phyloP scores from a whole-genome alignment of 2,888 invertebrate species.

The Lacanobia wlatinum region DNA sequence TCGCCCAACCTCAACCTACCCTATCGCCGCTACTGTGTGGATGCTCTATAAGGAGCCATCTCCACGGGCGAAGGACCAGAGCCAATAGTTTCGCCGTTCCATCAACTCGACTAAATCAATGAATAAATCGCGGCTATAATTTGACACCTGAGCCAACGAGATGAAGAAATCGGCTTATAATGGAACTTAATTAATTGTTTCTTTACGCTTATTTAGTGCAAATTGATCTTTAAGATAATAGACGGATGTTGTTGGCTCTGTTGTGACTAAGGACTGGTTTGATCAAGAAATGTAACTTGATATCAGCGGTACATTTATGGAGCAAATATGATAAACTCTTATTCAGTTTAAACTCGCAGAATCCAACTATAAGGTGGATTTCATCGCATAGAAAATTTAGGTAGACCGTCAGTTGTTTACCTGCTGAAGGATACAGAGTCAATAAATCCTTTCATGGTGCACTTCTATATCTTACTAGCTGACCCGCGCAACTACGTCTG shows the following conservation, averaged over 20 bases:
- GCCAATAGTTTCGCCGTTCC: background rate
- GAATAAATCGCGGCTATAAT: background rate
- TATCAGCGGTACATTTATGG: slow-evolving; percentile 15
- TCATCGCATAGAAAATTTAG: background rate
- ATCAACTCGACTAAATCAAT: background rate
- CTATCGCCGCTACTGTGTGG: too few relatives aligned
- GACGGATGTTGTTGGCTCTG: background rate
- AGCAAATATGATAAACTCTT: slow-evolving; percentile 36
- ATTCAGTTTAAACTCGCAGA: slow-evolving; percentile 29
- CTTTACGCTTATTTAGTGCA: background rate
- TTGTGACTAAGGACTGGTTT: slow-evolving; percentile 16
- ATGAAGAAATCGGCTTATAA: background rate
- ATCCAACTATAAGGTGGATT: slow-evolving; percentile 10
- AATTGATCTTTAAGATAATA: background rate
- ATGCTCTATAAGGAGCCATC: background rate
- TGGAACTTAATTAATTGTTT: background rate
- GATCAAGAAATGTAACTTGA: slow-evolving; percentile 24
- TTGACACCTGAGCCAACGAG: background rate
- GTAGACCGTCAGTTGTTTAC: background rate
- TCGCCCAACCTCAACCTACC: too few relatives aligned
- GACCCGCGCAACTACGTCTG: too few relatives aligned
- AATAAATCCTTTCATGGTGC: background rate
- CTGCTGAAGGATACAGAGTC: background rate
- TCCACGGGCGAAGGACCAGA: background rate
- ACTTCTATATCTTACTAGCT: background rate